phyloP scores from a whole-genome alignment of 1,140 invertebrate genomes.

The Cotesia vestalis region DNA sequence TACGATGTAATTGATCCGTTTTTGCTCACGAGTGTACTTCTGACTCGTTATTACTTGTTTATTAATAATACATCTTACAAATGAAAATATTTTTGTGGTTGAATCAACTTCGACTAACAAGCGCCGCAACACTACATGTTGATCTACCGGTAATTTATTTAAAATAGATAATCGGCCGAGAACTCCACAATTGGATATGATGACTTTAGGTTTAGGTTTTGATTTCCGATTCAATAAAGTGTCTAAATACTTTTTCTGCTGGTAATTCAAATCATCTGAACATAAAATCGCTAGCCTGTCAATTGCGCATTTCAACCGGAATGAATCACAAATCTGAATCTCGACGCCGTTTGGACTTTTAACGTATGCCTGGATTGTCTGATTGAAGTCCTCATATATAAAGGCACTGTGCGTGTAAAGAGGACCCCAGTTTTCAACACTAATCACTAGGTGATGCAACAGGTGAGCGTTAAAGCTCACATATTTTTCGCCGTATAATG shows the following conservation, averaged over 20 bases:
- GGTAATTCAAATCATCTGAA: not conserved
- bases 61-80: not conserved
- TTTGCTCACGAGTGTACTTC: no score
- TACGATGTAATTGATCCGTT: no score
- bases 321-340: not conserved
- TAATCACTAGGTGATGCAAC: conserved; percentile 30
- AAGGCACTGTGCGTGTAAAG: conserved; percentile 35
- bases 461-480: conserved; percentile 40
- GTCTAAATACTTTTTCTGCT: no score
- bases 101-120: not conserved
- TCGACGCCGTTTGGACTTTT: not conserved
- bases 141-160: no score
- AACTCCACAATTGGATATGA: no score
- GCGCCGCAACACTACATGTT: no score
- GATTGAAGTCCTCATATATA: not conserved
- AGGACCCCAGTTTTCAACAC: conserved; percentile 41
- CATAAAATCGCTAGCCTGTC: not conserved
- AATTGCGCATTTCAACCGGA: not conserved
- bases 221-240: no score
- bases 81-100: not conserved
- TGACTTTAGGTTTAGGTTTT: no score
- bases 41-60: no score
- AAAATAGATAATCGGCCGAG: no score
- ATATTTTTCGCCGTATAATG: conserved; percentile 35
- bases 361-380: not conserved